A percentile compares a stretch with the other conserved stretches of the same genome.
These are phyloP conservation scores for Scaptomyza flava DNA, from an alignment of 2,888 invertebrate genomes.

Conservation along the genomic window DNA sequence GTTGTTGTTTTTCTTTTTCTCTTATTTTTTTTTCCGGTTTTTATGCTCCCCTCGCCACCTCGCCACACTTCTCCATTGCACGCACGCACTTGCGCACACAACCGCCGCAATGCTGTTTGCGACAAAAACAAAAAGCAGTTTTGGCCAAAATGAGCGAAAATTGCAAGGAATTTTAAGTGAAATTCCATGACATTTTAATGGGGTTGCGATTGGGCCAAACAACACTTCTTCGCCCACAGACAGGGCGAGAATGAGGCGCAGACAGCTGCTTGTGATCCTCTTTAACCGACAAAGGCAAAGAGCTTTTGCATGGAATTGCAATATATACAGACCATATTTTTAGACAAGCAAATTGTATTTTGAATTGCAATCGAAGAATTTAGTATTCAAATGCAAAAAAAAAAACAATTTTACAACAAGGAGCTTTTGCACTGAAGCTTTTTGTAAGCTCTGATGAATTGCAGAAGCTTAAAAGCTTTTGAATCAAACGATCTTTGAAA, in stretches of 20 bases:
- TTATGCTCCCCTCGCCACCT: too few relatives aligned
- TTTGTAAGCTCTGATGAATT: neutral
- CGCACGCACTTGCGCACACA: slow-evolving; percentile 8
- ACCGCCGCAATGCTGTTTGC: slow-evolving; percentile 15
- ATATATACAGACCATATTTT: neutral
- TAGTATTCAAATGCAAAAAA: too few relatives aligned
- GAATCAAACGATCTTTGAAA: neutral
- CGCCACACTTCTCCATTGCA: neutral
- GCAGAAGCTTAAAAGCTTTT: neutral
- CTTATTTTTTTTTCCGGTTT: too few relatives aligned
- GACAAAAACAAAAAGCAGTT: slow-evolving; percentile 59
- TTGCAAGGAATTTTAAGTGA: slow-evolving; percentile 72
- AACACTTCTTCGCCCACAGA: slow-evolving; percentile 17
- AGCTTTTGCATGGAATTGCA: neutral
- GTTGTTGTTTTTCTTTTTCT: slow-evolving; percentile 57
- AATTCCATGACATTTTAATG: slow-evolving; percentile 79
- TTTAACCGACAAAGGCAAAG: neutral
- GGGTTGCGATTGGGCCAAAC: slow-evolving; percentile 51
- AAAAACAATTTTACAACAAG: too few relatives aligned
- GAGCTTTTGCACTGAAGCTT: neutral
- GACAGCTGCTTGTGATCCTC: slow-evolving; percentile 1
- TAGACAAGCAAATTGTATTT: neutral
- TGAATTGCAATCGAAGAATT: neutral
- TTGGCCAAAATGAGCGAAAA: slow-evolving; percentile 59
- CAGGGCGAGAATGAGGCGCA: too few relatives aligned